Percentiles rank a stretch among this genome's conserved stretches.
phyloP scores from a whole-genome alignment of 2,113 vertebrate genomes.

The Dromas ardeola region DNA sequence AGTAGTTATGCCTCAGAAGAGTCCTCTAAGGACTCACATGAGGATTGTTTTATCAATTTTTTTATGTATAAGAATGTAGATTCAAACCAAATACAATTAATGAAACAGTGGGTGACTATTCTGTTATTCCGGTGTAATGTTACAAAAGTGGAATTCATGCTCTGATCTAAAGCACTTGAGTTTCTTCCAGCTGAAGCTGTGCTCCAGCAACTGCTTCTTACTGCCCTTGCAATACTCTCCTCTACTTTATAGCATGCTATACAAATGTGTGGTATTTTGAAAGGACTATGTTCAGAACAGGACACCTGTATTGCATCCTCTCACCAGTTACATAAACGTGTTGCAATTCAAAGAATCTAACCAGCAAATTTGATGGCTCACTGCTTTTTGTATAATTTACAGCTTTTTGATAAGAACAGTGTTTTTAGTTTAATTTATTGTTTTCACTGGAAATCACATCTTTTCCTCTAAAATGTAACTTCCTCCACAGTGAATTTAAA shows the following conservation, averaged over 20 bases:
- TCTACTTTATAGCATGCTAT: not conserved
- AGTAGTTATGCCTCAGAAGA: not conserved
- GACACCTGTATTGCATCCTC: not conserved
- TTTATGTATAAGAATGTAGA: not conserved
- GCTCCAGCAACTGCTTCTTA: not conserved
- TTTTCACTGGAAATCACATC: not conserved
- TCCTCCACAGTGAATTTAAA: not conserved
- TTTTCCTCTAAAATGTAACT: not conserved
- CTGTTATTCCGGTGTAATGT: not conserved
- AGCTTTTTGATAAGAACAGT: not conserved
- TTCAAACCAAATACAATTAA: not conserved
- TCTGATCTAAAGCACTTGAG: not conserved
- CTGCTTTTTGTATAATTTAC: not conserved
- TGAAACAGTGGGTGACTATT: not conserved
- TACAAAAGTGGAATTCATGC: not conserved
- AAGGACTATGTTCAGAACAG: not conserved
- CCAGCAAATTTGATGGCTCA: not conserved
- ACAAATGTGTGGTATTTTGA: not conserved
- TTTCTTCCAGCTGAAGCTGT: not conserved
- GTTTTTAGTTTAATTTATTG: not conserved
- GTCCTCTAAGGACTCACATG: not conserved
- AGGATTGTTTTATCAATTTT: not conserved
- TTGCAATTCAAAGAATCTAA: not conserved
- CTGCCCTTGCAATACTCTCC: accelerated
- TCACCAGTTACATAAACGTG: accelerated